These are phyloP conservation scores for Phylloscopus trochiloides DNA, from an alignment of 2,113 vertebrate genomes.

Conservation along the genomic window DNA sequence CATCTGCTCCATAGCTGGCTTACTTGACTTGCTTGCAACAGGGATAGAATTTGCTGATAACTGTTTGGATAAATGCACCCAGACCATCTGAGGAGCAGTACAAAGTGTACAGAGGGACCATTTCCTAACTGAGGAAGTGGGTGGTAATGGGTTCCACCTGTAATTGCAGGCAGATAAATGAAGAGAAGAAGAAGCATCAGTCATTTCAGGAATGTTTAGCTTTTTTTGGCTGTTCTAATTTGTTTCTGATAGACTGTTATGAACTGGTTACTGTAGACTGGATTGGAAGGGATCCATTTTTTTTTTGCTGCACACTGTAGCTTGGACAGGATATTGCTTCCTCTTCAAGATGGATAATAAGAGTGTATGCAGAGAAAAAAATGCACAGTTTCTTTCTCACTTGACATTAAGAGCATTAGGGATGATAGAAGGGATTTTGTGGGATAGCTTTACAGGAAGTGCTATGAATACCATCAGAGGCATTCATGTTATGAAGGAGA, in stretches of 20 bases:
- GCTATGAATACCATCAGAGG: neutral
- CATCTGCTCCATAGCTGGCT: neutral
- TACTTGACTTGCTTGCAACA: neutral
- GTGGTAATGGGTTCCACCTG: constrained; percentile 31
- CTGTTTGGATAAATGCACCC: neutral
- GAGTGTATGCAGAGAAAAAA: neutral
- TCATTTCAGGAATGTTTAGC: neutral
- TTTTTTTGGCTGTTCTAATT: constrained; percentile 1
- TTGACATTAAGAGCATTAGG: neutral
- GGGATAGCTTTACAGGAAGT: neutral
- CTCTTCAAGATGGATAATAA: neutral
- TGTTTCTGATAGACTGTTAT: neutral
- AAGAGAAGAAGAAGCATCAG: neutral
- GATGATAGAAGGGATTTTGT: neutral
- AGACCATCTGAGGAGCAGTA: neutral
- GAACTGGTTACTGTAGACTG: neutral
- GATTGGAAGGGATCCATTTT: neutral
- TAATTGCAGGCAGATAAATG: neutral
- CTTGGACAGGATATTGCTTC: neutral
- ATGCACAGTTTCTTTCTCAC: neutral
- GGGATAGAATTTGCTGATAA: neutral
- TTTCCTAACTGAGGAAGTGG: constrained; percentile 31
- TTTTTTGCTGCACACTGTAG: neutral
- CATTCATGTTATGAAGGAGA: neutral
- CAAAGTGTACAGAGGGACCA: neutral